A percentile compares a stretch with the other conserved stretches of the same genome.
Evolutionary conservation across 2,797 vertebrate genomes (phyloP).

Genomic region (Atherinosoma microstoma): DNA sequence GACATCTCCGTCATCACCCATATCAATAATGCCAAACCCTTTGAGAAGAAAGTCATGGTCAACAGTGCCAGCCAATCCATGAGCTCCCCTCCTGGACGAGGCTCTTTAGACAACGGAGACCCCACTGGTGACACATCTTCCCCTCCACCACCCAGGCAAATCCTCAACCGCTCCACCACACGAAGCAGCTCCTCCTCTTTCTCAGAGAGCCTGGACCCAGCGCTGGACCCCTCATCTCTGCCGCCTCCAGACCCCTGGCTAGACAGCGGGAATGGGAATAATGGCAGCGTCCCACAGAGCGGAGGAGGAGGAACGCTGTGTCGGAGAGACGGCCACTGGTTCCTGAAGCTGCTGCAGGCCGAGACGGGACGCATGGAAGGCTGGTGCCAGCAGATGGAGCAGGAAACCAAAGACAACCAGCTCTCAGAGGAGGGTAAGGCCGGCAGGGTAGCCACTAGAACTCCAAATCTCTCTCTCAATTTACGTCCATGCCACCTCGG

Average conservation of each 20-base stretch:
- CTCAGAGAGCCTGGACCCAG: conserved; percentile 95
- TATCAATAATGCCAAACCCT: conserved; percentile 82
- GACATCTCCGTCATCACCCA: conserved; percentile 78
- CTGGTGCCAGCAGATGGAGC: conserved; percentile 99
- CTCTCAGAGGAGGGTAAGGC: conserved; percentile 95
- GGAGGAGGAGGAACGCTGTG: conserved; percentile 80
- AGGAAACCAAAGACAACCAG: conserved; percentile 97
- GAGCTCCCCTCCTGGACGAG: conserved; percentile 85
- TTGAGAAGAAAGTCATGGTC: conserved; percentile 89
- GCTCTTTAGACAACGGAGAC: conserved; percentile 83
- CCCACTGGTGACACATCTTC: conserved; percentile 70
- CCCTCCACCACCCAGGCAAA: conserved; percentile 84
- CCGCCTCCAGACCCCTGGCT: conserved; percentile 98
- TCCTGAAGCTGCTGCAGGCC: conserved; percentile 96
- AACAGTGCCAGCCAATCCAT: conserved; percentile 86
- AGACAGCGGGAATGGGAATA: conserved; percentile 88
- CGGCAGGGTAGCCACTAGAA: background rate
- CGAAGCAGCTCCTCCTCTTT: conserved; percentile 95
- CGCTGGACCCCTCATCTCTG: conserved; percentile 93
- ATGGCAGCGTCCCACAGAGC: conserved; percentile 71
- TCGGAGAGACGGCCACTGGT: conserved; percentile 96
- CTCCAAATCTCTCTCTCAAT: background rate
- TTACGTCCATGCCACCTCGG: background rate
- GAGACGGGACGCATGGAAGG: conserved; percentile 97
- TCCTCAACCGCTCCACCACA: conserved; percentile 88